Evolutionary conservation across 1,140 invertebrate species (phyloP).

Genomic region (Drosophila lacertosa): DNA sequence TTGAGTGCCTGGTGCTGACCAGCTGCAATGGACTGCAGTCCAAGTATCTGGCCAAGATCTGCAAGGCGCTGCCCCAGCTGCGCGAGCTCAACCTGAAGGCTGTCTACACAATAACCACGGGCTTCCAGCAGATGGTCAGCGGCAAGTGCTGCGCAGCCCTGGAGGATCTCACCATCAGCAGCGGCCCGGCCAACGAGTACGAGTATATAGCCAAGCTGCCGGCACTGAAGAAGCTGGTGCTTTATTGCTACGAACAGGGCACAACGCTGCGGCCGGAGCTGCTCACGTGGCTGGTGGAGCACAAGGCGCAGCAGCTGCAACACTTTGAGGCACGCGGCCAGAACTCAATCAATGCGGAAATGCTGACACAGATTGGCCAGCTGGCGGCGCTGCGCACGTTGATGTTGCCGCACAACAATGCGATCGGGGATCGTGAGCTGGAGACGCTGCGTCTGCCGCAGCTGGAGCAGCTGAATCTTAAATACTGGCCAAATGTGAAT

Average conservation of each 20-base stretch:
- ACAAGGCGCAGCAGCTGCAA: slow-evolving; percentile 28
- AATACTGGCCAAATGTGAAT: slow-evolving; percentile 11
- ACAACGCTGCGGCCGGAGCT: not conserved
- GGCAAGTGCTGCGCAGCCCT: not conserved
- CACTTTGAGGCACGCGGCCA: slow-evolving; percentile 22
- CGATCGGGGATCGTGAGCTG: slow-evolving; percentile 7
- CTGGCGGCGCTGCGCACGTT: slow-evolving; percentile 10
- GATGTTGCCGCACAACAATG: slow-evolving; percentile 13
- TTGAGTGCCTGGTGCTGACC: slow-evolving; percentile 5
- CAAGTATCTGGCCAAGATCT: slow-evolving; percentile 11
- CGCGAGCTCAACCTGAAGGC: slow-evolving; percentile 6
- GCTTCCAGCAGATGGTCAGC: slow-evolving; percentile 14
- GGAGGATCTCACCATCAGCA: slow-evolving; percentile 20
- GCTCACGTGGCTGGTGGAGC: slow-evolving; percentile 27
- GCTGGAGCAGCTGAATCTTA: slow-evolving; percentile 22
- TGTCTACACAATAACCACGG: not conserved
- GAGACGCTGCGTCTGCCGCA: slow-evolving; percentile 5
- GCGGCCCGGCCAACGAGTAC: not conserved
- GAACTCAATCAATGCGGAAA: not conserved
- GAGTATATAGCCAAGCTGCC: slow-evolving; percentile 36
- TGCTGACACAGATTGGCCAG: not conserved
- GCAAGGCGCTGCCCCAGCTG: slow-evolving; percentile 16
- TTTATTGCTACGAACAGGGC: slow-evolving; percentile 20
- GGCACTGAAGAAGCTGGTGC: slow-evolving; percentile 14
- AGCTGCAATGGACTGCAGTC: slow-evolving; percentile 15